These are phyloP conservation scores for Orientallactaga bullata DNA, from an alignment of 2,113 vertebrate genomes.

Conservation along the genomic window DNA sequence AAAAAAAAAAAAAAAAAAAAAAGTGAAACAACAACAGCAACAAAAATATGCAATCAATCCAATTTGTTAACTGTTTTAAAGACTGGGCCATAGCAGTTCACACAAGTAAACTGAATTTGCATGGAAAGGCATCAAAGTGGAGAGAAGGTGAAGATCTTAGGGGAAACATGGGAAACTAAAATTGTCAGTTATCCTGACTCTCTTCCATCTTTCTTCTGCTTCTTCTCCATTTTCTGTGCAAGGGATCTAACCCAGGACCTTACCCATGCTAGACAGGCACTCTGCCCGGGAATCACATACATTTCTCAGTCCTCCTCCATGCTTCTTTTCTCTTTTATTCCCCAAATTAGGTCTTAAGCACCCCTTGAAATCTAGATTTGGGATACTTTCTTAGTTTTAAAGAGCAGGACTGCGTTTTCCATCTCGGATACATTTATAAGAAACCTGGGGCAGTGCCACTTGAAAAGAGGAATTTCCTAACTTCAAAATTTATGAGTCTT, in stretches of 20 bases:
- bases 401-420: constrained; percentile 58
- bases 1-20: too few relatives aligned
- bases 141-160: not conserved
- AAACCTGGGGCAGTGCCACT: constrained; percentile 62
- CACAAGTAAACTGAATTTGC: constrained; percentile 20
- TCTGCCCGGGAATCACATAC: not conserved
- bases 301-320: not conserved
- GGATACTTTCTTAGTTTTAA: constrained; percentile 55
- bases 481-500: constrained; percentile 72
- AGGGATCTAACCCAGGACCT: too few relatives aligned
- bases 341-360: constrained; percentile 18
- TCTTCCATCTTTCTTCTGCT: not conserved
- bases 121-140: not conserved
- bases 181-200: constrained; percentile 8
- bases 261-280: not conserved
- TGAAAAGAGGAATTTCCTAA: constrained; percentile 66
- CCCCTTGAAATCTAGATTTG: constrained; percentile 39
- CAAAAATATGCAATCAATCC: not conserved
- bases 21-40: too few relatives aligned
- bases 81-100: not conserved
- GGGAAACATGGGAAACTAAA: not conserved
- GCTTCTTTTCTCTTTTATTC: not conserved
- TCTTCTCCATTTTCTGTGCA: too few relatives aligned
- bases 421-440: constrained; percentile 65
- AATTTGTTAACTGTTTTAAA: constrained; percentile 53